Conservation (phyloP, 2,797 vertebrate species). For the Momotus momota region DNA sequence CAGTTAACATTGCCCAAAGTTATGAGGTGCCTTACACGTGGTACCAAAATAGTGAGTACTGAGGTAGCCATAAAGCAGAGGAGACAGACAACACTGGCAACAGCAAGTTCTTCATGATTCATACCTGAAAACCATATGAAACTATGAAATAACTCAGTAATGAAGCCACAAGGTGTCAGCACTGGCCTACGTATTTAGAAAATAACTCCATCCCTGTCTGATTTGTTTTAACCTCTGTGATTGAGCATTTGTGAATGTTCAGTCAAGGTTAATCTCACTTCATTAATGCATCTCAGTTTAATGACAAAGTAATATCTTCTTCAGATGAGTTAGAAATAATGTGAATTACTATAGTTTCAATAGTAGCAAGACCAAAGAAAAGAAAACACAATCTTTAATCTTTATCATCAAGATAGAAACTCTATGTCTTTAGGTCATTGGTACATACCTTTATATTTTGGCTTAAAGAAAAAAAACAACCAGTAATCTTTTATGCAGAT, state of each 20-base stretch:
- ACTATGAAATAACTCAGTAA: not conserved
- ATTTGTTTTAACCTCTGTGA: not conserved
- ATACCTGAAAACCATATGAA: not conserved
- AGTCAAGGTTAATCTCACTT: not conserved
- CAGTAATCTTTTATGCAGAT: not conserved
- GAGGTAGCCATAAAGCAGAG: not conserved
- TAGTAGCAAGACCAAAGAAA: not conserved
- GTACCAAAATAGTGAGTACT: not conserved
- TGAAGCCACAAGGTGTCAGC: slow-evolving; percentile 51
- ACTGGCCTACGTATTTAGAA: not conserved
- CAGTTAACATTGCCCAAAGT: not conserved
- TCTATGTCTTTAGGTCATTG: not conserved
- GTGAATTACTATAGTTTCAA: not conserved
- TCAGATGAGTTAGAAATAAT: not conserved
- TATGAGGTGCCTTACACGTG: not conserved
- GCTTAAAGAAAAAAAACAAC: not conserved
- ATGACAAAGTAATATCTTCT: not conserved
- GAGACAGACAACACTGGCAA: not conserved
- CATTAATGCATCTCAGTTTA: not conserved
- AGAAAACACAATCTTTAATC: not conserved
- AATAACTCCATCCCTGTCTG: not conserved
- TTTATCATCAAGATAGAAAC: not conserved
- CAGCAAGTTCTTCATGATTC: not conserved
- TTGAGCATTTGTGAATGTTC: not conserved
- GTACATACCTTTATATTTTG: not conserved